Conservation (phyloP, 2,113 vertebrate genomes). For the Xyrauchen texanus region DNA sequence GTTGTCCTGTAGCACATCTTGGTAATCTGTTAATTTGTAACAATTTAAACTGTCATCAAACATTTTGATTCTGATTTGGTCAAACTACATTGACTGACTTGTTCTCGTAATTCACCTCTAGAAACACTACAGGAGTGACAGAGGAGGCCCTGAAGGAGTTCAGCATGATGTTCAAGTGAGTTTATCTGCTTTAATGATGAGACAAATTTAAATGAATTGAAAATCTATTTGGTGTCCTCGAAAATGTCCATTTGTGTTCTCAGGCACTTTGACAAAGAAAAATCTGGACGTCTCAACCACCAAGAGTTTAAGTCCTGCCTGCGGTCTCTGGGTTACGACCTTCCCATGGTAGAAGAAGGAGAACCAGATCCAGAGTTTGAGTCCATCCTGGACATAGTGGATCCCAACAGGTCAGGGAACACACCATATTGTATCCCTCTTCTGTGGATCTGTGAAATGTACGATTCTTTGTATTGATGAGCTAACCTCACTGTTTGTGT, state of each 20-base stretch:
- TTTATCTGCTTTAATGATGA: slow-evolving; percentile 25
- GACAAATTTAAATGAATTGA: not conserved
- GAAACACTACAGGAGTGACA: slow-evolving; percentile 98
- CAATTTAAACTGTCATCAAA: too few species aligned
- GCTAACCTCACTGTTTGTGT: slow-evolving; percentile 22
- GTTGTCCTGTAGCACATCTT: too few species aligned
- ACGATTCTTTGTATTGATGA: not conserved
- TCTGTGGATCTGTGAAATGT: not conserved
- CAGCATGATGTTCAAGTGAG: slow-evolving; percentile 99
- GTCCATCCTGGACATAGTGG: slow-evolving; percentile 93
- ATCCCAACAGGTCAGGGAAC: slow-evolving; percentile 88
- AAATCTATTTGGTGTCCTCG: too few species aligned
- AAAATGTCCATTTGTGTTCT: not conserved
- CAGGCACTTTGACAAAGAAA: slow-evolving; percentile 99
- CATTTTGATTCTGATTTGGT: too few species aligned
- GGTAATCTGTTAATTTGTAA: too few species aligned
- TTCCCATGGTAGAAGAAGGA: slow-evolving; percentile 98
- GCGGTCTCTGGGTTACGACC: slow-evolving; percentile 93
- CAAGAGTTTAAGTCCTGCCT: slow-evolving; percentile 99
- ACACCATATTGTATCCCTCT: not conserved
- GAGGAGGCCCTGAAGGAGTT: slow-evolving; percentile 99
- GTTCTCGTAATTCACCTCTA: slow-evolving; percentile 55
- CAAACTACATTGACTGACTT: not conserved
- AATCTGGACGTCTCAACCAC: slow-evolving; percentile 96
- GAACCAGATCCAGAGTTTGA: slow-evolving; percentile 97